phyloP scores from a whole-genome alignment of 2,888 invertebrate species.

The Margaritifera margaritifera region DNA sequence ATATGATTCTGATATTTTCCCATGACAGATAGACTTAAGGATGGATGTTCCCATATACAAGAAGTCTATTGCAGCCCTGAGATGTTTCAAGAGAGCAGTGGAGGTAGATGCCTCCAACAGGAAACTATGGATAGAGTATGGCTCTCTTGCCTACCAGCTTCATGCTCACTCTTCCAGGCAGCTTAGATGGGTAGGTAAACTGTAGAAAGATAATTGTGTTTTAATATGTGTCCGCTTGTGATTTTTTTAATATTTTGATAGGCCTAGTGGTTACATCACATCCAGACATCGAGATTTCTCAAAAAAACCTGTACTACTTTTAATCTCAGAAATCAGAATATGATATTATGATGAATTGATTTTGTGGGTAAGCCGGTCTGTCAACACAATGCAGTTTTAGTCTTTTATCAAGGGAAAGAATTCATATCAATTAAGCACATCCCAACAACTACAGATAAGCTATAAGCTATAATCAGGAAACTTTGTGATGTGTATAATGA shows the following conservation, averaged over 20 bases:
- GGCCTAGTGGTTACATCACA: not conserved
- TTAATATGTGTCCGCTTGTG: not conserved
- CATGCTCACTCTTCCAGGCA: conserved; percentile 92
- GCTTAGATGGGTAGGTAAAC: conserved; percentile 82
- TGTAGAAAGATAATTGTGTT: not conserved
- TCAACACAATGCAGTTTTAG: too few species aligned
- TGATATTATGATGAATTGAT: not conserved
- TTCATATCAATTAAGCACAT: too few species aligned
- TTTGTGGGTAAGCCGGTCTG: not conserved
- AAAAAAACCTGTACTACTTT: not conserved
- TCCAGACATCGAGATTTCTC: not conserved
- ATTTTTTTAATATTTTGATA: not conserved
- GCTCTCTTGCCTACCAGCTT: conserved; percentile 89
- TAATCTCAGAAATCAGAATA: not conserved
- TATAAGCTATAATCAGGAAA: too few species aligned
- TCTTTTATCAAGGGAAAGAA: too few species aligned
- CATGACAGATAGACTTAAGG: conserved; percentile 62
- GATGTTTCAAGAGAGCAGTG: conserved; percentile 87
- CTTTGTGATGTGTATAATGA: too few species aligned
- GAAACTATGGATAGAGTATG: conserved; percentile 90
- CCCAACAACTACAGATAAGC: too few species aligned
- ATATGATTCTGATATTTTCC: not conserved
- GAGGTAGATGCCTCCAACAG: conserved; percentile 82
- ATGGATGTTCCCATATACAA: conserved; percentile 69
- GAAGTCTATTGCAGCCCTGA: conserved; percentile 79